These are phyloP conservation scores for Synanthedon myopaeformis DNA, from an alignment of 2,888 invertebrate genomes.

Conservation along the genomic window DNA sequence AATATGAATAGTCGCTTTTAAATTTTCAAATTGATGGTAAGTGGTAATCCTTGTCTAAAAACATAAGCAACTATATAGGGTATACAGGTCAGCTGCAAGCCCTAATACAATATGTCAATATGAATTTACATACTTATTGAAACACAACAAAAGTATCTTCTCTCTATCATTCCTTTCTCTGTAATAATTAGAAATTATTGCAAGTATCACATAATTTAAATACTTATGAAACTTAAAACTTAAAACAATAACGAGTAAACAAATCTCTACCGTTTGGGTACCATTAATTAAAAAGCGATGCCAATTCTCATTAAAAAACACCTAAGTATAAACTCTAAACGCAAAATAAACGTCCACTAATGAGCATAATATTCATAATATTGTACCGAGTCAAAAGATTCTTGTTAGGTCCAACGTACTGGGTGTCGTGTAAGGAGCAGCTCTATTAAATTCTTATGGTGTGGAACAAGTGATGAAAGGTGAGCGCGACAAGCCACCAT, in stretches of 20 bases:
- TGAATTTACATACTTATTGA: too few species aligned
- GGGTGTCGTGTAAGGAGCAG: constrained; percentile 47
- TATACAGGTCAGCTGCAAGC: too few species aligned
- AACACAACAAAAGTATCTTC: too few species aligned
- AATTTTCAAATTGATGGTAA: too few species aligned
- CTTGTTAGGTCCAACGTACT: constrained; percentile 54
- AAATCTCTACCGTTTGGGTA: not conserved
- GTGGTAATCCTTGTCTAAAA: too few species aligned
- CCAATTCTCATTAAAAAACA: not conserved
- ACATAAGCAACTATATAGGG: too few species aligned
- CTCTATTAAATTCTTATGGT: constrained; percentile 63
- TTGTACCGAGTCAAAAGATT: constrained; percentile 49
- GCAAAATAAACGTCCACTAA: constrained; percentile 37
- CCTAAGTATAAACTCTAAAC: not conserved
- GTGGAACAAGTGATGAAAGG: constrained; percentile 23
- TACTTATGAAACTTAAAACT: too few species aligned
- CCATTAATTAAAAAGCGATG: not conserved
- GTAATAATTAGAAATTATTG: too few species aligned
- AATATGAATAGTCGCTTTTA: too few species aligned
- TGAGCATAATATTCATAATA: constrained; percentile 66
- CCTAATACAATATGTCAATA: too few species aligned
- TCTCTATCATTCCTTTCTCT: too few species aligned
- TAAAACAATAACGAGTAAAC: not conserved
- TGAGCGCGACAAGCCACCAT: constrained; percentile 1
- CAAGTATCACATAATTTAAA: too few species aligned